Evolutionary conservation across 2,113 vertebrate species (phyloP), one percentile per base, ranked within the genome.

Genomic region (Solea senegalensis): DNA sequence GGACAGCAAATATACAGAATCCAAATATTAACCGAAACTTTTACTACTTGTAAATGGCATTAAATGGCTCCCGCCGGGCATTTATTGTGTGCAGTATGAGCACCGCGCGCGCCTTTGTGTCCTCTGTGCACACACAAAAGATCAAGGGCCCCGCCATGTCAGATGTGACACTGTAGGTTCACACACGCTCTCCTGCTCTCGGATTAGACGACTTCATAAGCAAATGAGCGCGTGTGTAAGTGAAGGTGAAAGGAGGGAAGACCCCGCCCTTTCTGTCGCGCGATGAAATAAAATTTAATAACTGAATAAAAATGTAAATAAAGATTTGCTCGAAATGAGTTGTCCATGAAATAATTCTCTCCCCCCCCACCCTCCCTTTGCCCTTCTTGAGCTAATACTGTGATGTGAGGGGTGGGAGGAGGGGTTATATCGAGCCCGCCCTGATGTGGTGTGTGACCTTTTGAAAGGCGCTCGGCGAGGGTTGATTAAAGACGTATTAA

Each of bases 401-500:
- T 93, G 95, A 95, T 95, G 95, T 94, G 94, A 63, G 69, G 56
- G 55, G 62, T 13, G 41, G 7, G 39, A 3, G 52, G 6, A 21
- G 28, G 45, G 50, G 10, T 34, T 63, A 34, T 59, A 80, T 72
- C 6, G 54, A 87, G 80, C 74, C 79, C 74, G 54, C 81, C 74
- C 90, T 96, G 96, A 97, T 98, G 97, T 97, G 96, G 95, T 95
- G 93, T 95, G 95, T 99, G 97, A 98, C 97, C 97, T 99, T 99
- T 98, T 95, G 95, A 96, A 96, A 97, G 95, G 93, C 95, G 96
- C 96, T 95, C 91, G 93, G 95, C 63, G 77, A 83, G 81, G 76
- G 85, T 98, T 99, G 97, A 99, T 99, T 99, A 99, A 99, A 98
- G 97, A 97, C 96, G 94, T 97, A 98, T 99, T 98, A 98, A 97